Evolutionary conservation across 2,113 vertebrate species (phyloP).

Genomic region (Emberiza fucata): DNA sequence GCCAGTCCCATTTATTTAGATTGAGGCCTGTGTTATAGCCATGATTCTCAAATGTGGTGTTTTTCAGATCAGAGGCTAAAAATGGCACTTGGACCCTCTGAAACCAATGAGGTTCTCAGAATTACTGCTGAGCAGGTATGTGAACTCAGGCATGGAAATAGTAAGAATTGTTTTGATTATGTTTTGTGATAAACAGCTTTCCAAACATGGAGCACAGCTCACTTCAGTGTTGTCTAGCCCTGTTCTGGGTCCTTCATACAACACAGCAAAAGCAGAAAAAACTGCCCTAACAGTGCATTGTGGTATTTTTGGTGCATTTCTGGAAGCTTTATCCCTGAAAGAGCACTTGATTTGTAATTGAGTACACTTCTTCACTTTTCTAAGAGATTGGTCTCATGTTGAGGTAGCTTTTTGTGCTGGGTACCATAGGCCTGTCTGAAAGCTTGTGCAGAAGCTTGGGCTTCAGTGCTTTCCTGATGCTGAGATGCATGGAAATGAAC

Average conservation of each 20-base stretch:
- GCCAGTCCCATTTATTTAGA: background rate
- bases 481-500: background rate
- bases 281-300: background rate
- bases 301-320: background rate
- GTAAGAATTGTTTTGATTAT: background rate
- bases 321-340: background rate
- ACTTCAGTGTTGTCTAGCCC: background rate
- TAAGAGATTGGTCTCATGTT: background rate
- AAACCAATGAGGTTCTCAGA: constrained; percentile 40
- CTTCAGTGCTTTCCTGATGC: background rate
- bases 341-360: background rate
- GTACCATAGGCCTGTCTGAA: background rate
- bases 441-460: background rate
- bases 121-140: constrained; percentile 72
- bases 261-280: background rate
- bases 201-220: background rate
- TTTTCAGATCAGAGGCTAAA: constrained; percentile 70
- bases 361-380: background rate
- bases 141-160: background rate
- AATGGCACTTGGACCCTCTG: constrained; percentile 50
- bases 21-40: background rate
- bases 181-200: background rate
- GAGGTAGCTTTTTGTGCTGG: background rate
- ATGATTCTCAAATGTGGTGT: background rate
- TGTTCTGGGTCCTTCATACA: background rate